phyloP scores from a whole-genome alignment of 2,888 invertebrate species.

The Eumerus sabulonum region DNA sequence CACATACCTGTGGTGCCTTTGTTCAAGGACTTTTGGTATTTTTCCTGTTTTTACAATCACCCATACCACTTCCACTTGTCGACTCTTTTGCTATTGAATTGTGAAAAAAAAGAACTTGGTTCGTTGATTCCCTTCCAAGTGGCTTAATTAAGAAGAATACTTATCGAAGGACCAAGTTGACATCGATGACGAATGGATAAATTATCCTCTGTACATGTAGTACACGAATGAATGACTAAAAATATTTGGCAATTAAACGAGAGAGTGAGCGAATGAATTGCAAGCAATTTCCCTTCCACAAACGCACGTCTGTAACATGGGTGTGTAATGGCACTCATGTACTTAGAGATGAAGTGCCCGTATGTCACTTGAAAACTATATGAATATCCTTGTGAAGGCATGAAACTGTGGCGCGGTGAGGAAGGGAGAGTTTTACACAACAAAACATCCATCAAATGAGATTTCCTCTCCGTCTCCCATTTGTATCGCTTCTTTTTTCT shows the following conservation, averaged over 20 bases:
- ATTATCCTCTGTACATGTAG: too few relatives aligned
- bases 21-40: conserved; percentile 39
- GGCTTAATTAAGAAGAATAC: conserved; percentile 61
- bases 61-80: too few relatives aligned
- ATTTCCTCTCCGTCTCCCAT: conserved; percentile 22
- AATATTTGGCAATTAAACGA: background rate
- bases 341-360: conserved; percentile 12
- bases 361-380: too few relatives aligned
- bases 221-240: too few relatives aligned
- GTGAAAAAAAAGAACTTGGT: conserved; percentile 41
- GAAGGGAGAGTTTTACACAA: conserved; percentile 24
- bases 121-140: conserved; percentile 53
- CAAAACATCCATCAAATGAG: conserved; percentile 54
- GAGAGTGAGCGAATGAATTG: conserved; percentile 36
- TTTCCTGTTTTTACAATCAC: conserved; percentile 5
- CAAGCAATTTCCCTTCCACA: background rate
- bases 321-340: conserved; percentile 6
- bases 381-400: conserved; percentile 13
- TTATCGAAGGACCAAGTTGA: conserved; percentile 41
- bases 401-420: background rate
- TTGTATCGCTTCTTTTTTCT: conserved; percentile 12
- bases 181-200: conserved; percentile 22
- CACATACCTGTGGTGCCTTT: conserved; percentile 34
- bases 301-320: conserved; percentile 35
- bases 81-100: conserved; percentile 41